Base-by-base conservation (phyloP, 35 echinoderm and acorn worm species). In the Ophioderma brevispina region DNA sequence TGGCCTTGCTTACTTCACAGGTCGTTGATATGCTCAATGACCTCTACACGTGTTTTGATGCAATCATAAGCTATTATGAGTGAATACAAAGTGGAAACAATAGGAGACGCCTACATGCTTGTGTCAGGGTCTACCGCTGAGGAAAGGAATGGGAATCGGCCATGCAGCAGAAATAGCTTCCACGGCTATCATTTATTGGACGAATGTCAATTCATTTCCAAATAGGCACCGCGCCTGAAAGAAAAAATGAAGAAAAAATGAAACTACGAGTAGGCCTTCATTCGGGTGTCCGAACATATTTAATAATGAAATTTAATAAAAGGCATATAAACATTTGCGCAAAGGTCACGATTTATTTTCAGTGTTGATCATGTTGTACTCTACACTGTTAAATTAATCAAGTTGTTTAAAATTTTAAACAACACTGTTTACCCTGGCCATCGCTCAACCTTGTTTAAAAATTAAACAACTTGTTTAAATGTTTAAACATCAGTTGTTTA, bases 31-130 rank as follows among this genome's bases (percentile, higher is more conserved):
- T 98, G 40, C 82, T 98, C 34, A 98, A 98, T 79, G 96, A 98
- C 78, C 87, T 98, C 32, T 98, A 98, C 86, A 89, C 96, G 1
- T 77, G 92, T 18, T 98, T 98, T 87, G 96, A 98, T 85, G 89
- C 81, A 76, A 98, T 94, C 77, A 94, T 98, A 36, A 90, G 92
- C 64, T 94, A 87, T 81, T 98, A 98, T 64, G 96, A 98, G n/a
- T 59, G 94, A 85, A 19, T 95, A 95, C 55, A 95, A 95, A 64
- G 94, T 95, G 34, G 94, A 95, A 77, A 95, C 94, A 17, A 95
- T 95, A n/a, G 94, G 94, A 13, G 94, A 95, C 64, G 94, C 94
- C n/a, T 95, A 95, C 77, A 98, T 98, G 96, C 82, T 98, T 82
- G 96, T 98, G n/a, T 98, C 96, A 11, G 96, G n/a, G 96, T 10